Evolutionary conservation across 1,140 invertebrate genomes (phyloP).

Genomic region (Zophobas morio): DNA sequence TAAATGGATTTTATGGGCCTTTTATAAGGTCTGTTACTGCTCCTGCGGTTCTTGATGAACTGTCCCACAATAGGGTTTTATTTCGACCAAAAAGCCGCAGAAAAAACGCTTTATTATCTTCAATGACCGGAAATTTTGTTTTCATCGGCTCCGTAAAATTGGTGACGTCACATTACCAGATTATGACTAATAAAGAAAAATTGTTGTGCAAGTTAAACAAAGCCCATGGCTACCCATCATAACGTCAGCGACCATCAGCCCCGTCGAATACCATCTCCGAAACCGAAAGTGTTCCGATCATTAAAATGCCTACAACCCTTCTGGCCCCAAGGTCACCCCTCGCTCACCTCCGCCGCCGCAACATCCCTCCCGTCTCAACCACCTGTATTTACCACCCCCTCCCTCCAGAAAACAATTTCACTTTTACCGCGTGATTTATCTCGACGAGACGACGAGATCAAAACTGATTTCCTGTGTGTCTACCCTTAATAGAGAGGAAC

Average conservation of each 20-base stretch:
- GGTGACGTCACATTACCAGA: no score
- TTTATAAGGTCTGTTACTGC: no score
- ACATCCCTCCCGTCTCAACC: slow-evolving; percentile 8
- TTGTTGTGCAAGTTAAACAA: no score
- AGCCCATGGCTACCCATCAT: no score
- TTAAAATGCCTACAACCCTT: slow-evolving; percentile 15
- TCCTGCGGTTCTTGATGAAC: no score
- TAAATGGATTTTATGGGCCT: no score
- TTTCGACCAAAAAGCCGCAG: no score
- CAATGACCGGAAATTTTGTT: no score
- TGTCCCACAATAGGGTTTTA: no score
- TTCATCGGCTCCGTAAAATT: no score
- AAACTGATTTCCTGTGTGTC: slow-evolving; percentile 49
- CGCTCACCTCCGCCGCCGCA: slow-evolving; percentile 1
- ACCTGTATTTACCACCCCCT: slow-evolving; percentile 38
- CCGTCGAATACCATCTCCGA: background rate
- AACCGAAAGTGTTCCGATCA: slow-evolving; percentile 40
- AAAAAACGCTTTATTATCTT: no score
- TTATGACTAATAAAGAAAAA: no score
- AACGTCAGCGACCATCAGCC: background rate
- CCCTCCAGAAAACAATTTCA: slow-evolving; percentile 45
- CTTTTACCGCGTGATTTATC: slow-evolving; percentile 47
- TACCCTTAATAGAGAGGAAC: slow-evolving; percentile 49
- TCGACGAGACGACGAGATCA: slow-evolving; percentile 22
- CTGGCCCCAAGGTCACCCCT: slow-evolving; percentile 30